Percentiles rank a stretch among this genome's conserved stretches.
These are phyloP conservation scores for Drosophila paramelanica DNA, from an alignment of 2,888 invertebrate genomes.

Conservation along the genomic window DNA sequence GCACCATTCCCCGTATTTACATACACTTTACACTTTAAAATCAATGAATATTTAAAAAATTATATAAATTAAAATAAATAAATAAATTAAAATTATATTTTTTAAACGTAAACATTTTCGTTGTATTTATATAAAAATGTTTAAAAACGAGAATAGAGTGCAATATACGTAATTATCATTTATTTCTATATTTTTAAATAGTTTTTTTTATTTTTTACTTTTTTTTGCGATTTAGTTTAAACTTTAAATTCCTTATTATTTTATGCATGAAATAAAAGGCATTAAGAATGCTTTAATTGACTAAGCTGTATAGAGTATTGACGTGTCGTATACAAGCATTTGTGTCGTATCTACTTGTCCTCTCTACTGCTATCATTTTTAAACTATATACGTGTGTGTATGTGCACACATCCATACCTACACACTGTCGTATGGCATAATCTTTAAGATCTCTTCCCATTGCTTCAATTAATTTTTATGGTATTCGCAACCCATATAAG, in stretches of 20 bases:
- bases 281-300: not conserved
- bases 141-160: too few species aligned
- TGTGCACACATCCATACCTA: constrained; percentile 4
- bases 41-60: too few species aligned
- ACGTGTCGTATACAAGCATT: not conserved
- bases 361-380: not conserved
- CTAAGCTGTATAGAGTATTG: constrained; percentile 24
- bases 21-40: too few species aligned
- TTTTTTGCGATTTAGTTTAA: too few species aligned
- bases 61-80: too few species aligned
- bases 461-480: constrained; percentile 69
- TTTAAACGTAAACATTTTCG: too few species aligned
- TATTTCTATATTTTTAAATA: not conserved
- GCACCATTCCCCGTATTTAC: too few species aligned
- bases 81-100: too few species aligned
- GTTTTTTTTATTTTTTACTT: not conserved
- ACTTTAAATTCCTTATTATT: not conserved
- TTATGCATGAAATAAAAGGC: too few species aligned
- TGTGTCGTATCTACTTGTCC: constrained; percentile 1
- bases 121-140: not conserved
- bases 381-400: not conserved
- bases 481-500: constrained; percentile 70
- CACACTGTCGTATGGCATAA: constrained; percentile 26
- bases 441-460: constrained; percentile 50
- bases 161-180: too few species aligned